Conservation (phyloP, 2,888 invertebrate genomes). For the Clanis bilineata region DNA sequence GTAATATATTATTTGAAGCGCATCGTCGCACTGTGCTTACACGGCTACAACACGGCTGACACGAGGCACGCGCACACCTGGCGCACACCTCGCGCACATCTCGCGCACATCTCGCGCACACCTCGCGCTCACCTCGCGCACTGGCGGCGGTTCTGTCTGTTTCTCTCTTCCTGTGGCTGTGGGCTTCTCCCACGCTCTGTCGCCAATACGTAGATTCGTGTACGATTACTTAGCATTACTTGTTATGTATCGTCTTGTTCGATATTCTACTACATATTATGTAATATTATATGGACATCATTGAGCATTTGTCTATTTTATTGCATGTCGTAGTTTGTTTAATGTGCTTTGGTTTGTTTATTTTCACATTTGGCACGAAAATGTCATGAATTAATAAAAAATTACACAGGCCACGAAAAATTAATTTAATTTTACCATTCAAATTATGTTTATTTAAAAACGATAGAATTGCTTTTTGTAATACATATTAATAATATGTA, state of each 20-base stretch:
- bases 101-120: no score
- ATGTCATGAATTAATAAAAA: not conserved
- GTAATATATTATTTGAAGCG: conserved; percentile 55
- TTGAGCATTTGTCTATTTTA: conserved; percentile 15
- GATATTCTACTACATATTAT: conserved; percentile 1
- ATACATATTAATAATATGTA: no score
- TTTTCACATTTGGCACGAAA: conserved; percentile 16
- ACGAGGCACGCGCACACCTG: conserved; percentile 73
- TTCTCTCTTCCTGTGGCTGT: conserved; percentile 83
- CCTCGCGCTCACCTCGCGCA: conserved; percentile 74
- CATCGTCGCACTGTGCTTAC: conserved; percentile 66
- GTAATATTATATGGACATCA: conserved; percentile 1
- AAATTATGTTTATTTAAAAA: no score
- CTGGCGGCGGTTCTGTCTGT: conserved; percentile 82
- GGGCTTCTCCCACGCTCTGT: conserved; percentile 74
- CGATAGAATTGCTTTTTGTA: no score
- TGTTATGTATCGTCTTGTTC: conserved; percentile 14
- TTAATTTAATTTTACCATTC: no score
- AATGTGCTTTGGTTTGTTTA: conserved; percentile 12
- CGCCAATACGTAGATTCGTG: conserved; percentile 61
- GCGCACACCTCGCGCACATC: no score
- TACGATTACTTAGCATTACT: conserved; percentile 31
- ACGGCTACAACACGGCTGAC: conserved; percentile 58
- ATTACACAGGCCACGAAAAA: not conserved
- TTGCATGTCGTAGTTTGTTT: conserved; percentile 23